phyloP scores from a whole-genome alignment of 2,797 vertebrate genomes.

The Rachycentron canadum region DNA sequence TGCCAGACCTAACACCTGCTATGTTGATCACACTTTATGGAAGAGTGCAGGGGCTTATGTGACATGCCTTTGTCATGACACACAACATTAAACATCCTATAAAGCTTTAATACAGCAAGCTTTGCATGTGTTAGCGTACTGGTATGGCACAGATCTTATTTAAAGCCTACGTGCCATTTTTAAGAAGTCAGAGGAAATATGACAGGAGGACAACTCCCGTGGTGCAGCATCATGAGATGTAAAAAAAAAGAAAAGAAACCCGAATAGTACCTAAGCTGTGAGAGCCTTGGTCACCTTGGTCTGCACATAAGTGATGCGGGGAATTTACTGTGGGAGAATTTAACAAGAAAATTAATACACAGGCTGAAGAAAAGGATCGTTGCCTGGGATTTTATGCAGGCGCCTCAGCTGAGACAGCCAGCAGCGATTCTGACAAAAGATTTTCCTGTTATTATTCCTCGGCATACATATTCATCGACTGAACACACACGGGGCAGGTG shows the following conservation, averaged over 20 bases:
- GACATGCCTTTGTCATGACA: conserved; percentile 68
- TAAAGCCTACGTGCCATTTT: conserved; percentile 41
- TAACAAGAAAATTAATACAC: conserved; percentile 54
- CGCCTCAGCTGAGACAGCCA: conserved; percentile 41
- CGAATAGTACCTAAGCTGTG: conserved; percentile 3
- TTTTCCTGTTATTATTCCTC: conserved; percentile 69
- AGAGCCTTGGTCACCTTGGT: conserved; percentile 54
- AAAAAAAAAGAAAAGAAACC: conserved; percentile 10
- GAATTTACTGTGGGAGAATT: conserved; percentile 44
- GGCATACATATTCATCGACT: conserved; percentile 79
- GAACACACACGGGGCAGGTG: conserved; percentile 52
- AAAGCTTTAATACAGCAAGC: conserved; percentile 27
- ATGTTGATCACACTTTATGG: conserved; percentile 49
- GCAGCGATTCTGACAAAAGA: conserved; percentile 56
- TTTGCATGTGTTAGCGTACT: conserved; percentile 29
- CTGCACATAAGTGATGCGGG: conserved; percentile 36
- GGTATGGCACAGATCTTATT: not conserved
- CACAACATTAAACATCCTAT: conserved; percentile 27
- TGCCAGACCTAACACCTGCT: not conserved
- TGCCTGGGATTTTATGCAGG: conserved; percentile 36
- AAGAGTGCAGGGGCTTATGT: conserved; percentile 31
- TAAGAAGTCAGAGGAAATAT: conserved; percentile 35
- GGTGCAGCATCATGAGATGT: conserved; percentile 11
- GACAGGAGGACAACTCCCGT: conserved; percentile 25
- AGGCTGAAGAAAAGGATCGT: conserved; percentile 37